Percentiles rank a stretch among this genome's conserved stretches.
Conservation (phyloP, 2,888 invertebrate genomes). For the Phortica magna region DNA sequence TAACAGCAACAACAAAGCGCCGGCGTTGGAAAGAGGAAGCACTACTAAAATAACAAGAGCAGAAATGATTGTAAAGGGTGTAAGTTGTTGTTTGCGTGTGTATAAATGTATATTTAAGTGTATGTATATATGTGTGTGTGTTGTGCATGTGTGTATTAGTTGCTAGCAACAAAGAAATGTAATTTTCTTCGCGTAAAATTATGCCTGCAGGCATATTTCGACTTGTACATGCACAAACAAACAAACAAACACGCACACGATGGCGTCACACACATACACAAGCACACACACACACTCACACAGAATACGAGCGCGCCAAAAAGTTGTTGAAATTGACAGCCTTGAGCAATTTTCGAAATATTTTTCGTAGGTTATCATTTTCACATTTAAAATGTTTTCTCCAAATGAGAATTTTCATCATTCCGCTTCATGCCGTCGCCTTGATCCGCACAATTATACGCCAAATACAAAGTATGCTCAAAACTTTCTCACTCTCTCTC, state of each 20-base stretch:
- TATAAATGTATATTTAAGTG: not conserved
- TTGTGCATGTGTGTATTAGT: not conserved
- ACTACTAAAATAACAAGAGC: conserved; percentile 12
- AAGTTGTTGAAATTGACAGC: conserved; percentile 35
- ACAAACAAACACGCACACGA: not conserved
- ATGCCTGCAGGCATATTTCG: conserved; percentile 2
- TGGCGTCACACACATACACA: not conserved
- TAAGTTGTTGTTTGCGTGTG: not conserved
- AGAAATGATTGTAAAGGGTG: not conserved
- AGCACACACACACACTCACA: not conserved
- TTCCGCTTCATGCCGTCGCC: conserved; percentile 47
- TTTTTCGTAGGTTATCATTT: conserved; percentile 26
- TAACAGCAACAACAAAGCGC: conserved; percentile 20
- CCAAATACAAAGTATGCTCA: conserved; percentile 28
- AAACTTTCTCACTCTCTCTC: not conserved
- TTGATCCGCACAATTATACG: too few relatives aligned
- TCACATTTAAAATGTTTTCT: conserved; percentile 27
- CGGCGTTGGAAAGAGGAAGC: not conserved
- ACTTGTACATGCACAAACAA: not conserved
- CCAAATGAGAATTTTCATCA: not conserved
- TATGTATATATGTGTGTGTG: not conserved
- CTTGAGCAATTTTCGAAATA: conserved; percentile 19
- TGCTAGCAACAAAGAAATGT: conserved; percentile 25
- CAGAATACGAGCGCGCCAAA: conserved; percentile 5
- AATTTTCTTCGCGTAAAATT: conserved; percentile 33